Percentiles rank a stretch among this genome's conserved stretches.
These are phyloP conservation scores for Allygus modestus DNA, from an alignment of 2,888 invertebrate species.

Conservation along the genomic window DNA sequence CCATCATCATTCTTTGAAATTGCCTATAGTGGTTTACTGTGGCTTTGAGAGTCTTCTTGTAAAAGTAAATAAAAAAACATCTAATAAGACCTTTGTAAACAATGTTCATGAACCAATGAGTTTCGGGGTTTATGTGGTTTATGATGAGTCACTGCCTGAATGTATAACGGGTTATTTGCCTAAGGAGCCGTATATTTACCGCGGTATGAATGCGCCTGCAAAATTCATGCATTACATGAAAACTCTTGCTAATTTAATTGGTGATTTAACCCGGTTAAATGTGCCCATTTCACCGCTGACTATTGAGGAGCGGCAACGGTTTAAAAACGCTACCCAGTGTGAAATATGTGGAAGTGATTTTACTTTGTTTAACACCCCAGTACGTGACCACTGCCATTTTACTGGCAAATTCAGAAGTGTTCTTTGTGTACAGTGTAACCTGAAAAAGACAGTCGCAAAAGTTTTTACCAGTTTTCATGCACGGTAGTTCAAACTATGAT, in stretches of 20 bases:
- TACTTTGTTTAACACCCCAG: neutral
- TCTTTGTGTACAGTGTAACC: slow-evolving; percentile 25
- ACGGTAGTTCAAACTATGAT: slow-evolving; percentile 51
- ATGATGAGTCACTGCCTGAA: slow-evolving; percentile 28
- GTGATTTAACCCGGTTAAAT: slow-evolving; percentile 3
- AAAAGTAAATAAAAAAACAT: neutral
- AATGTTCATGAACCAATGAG: slow-evolving; percentile 32
- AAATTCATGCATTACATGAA: slow-evolving; percentile 24
- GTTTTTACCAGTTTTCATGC: slow-evolving; percentile 41
- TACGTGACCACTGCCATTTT: slow-evolving; percentile 52
- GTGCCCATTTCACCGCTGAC: slow-evolving; percentile 4
- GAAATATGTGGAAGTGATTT: slow-evolving; percentile 46
- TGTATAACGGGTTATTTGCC: slow-evolving; percentile 21
- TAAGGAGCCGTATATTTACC: slow-evolving; percentile 15
- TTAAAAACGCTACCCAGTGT: slow-evolving; percentile 1
- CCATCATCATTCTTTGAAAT: slow-evolving; percentile 10
- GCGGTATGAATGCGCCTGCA: slow-evolving; percentile 5
- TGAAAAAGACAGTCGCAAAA: slow-evolving; percentile 25
- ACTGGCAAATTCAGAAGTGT: slow-evolving; percentile 37
- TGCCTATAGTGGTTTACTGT: slow-evolving; percentile 45
- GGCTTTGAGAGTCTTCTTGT: slow-evolving; percentile 45
- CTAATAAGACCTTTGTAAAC: neutral
- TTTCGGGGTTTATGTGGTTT: slow-evolving; percentile 27
- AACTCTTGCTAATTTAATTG: slow-evolving; percentile 36
- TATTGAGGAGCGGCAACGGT: neutral